Conservation (phyloP, 1,140 invertebrate species). For the Drosophila lini region DNA sequence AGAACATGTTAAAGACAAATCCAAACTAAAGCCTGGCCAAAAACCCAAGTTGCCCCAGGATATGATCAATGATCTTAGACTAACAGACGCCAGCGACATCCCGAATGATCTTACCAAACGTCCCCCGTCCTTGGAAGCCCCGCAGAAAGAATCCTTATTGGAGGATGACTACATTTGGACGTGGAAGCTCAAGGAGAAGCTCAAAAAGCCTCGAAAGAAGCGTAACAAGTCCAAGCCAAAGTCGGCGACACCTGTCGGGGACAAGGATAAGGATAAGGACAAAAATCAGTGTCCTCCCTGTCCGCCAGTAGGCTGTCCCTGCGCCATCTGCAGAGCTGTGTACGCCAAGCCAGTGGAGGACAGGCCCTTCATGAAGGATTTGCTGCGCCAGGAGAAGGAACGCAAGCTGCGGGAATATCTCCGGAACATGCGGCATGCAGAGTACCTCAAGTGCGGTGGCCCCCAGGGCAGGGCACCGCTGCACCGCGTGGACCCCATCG, state of each 20-base stretch:
- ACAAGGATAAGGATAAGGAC: neutral
- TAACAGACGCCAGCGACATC: no score
- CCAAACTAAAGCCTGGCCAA: no score
- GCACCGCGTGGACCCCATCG: constrained; percentile 21
- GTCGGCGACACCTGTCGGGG: neutral
- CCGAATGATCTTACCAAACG: no score
- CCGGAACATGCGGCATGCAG: neutral
- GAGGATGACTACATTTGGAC: neutral
- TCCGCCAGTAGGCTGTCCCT: constrained; percentile 13
- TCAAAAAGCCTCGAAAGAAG: no score
- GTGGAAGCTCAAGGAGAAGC: neutral
- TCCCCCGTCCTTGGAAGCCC: no score
- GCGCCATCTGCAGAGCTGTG: constrained; percentile 36
- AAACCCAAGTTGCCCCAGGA: no score
- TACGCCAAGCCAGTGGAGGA: constrained; percentile 13
- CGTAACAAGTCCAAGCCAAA: neutral
- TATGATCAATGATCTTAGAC: no score
- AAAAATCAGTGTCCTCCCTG: neutral
- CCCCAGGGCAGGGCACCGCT: neutral
- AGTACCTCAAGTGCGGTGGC: constrained; percentile 6
- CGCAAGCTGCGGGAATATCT: constrained; percentile 32
- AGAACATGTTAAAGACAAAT: no score
- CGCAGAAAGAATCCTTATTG: no score
- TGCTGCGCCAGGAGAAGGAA: constrained; percentile 33
- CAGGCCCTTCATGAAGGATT: constrained; percentile 22